Percentiles rank a stretch among this genome's conserved stretches.
Evolutionary conservation across 2,797 vertebrate genomes (phyloP).

Genomic region (Pseudomugil tenellus): DNA sequence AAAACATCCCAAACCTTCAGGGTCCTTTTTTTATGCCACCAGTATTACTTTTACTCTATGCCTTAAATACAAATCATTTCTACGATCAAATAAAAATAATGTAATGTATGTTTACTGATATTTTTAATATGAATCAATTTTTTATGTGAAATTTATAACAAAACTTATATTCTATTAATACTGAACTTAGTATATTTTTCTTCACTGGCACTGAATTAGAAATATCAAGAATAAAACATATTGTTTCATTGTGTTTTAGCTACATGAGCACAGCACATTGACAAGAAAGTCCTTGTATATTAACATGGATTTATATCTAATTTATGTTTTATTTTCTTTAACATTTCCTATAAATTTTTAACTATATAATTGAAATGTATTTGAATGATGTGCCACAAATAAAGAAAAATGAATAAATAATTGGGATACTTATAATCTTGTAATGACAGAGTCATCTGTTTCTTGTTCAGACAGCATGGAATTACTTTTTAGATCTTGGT

Average conservation of each 20-base stretch:
- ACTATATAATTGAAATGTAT: background rate
- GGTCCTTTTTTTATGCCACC: constrained; percentile 33
- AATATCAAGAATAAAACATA: background rate
- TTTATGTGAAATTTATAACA: constrained; percentile 4
- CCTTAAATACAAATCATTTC: background rate
- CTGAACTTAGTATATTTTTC: background rate
- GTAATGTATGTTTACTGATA: constrained; percentile 33
- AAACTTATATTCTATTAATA: background rate
- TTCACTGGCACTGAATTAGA: background rate
- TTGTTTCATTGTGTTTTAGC: background rate
- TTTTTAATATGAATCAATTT: background rate
- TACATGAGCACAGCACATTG: background rate
- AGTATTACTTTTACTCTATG: constrained; percentile 8
- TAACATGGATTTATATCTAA: background rate
- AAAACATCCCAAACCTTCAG: constrained; percentile 16
- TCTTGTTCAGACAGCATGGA: background rate
- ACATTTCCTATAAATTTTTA: background rate
- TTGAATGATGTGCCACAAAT: background rate
- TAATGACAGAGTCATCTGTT: background rate
- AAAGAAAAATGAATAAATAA: background rate
- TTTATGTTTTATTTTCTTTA: background rate
- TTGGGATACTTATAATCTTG: no score
- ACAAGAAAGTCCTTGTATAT: background rate
- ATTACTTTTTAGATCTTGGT: background rate
- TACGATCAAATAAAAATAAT: constrained; percentile 9